phyloP scores from a whole-genome alignment of 1,140 invertebrate genomes.

The Drosophila baimaii region DNA sequence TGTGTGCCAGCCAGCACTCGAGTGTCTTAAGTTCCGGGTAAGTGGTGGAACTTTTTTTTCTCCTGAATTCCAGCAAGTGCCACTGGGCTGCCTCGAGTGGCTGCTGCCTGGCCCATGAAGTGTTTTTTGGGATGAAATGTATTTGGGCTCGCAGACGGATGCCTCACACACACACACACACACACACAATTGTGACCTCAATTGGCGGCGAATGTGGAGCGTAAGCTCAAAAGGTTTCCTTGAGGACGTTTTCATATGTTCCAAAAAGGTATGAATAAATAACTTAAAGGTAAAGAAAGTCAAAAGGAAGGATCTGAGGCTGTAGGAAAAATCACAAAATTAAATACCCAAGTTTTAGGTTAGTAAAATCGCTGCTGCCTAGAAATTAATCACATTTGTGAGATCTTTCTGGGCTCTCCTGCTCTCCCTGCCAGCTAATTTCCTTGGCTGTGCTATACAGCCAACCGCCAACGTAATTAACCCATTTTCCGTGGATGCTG shows the following conservation, averaged over 20 bases:
- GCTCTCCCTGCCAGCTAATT: slow-evolving; percentile 8
- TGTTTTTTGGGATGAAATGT: slow-evolving; percentile 54
- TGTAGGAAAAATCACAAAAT: too few species aligned
- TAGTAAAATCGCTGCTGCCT: too few species aligned
- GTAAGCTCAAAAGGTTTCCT: slow-evolving; percentile 50
- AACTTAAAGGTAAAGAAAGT: slow-evolving; percentile 19
- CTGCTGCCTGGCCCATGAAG: slow-evolving; percentile 27
- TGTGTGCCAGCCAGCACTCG: slow-evolving; percentile 55
- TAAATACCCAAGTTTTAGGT: too few species aligned
- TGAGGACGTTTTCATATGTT: slow-evolving; percentile 12
- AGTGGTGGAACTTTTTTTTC: slow-evolving; percentile 71
- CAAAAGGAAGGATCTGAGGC: too few species aligned
- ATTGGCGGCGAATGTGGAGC: slow-evolving; percentile 64
- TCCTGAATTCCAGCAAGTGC: slow-evolving; percentile 71
- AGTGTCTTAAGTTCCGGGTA: slow-evolving; percentile 78
- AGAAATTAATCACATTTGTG: not conserved
- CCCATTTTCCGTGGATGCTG: slow-evolving; percentile 62
- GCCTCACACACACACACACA: too few species aligned
- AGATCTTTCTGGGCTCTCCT: too few species aligned
- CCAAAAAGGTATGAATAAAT: slow-evolving; percentile 34
- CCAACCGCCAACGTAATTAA: slow-evolving; percentile 69
- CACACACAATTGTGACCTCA: slow-evolving; percentile 72
- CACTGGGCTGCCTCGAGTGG: slow-evolving; percentile 48
- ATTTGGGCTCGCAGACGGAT: slow-evolving; percentile 56
- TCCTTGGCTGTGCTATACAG: slow-evolving; percentile 12